Conservation (phyloP, 2,797 vertebrate species). For the Cryptoblepharus egeriae region DNA sequence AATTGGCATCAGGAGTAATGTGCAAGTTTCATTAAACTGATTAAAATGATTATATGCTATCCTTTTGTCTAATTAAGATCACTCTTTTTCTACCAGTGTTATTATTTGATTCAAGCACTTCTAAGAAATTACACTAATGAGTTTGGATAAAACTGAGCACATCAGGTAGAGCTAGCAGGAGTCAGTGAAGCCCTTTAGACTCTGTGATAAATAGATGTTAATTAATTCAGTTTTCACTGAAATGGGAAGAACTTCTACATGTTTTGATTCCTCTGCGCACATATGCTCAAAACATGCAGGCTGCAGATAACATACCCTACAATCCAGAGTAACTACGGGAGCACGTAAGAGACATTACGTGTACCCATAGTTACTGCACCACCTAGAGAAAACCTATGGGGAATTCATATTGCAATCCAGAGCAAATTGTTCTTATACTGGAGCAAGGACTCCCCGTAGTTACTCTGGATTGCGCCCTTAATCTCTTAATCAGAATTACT, state of each 20-base stretch:
- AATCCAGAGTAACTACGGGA: too few species aligned
- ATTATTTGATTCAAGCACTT: conserved; percentile 7
- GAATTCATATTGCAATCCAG: too few species aligned
- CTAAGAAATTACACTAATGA: not conserved
- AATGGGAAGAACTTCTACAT: not conserved
- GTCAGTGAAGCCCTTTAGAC: not conserved
- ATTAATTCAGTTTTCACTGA: not conserved
- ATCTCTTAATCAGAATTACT: not conserved
- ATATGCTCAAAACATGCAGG: not conserved
- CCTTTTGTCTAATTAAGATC: conserved; percentile 18
- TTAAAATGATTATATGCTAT: conserved; percentile 17
- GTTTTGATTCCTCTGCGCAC: not conserved
- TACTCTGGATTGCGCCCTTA: too few species aligned
- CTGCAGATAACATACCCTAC: not conserved
- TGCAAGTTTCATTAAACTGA: conserved; percentile 13
- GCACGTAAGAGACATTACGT: too few species aligned
- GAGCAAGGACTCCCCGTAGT: too few species aligned
- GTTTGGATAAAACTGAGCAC: not conserved
- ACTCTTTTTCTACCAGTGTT: conserved; percentile 20
- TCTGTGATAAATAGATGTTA: not conserved
- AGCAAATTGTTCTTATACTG: too few species aligned
- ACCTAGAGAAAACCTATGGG: too few species aligned
- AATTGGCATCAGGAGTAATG: conserved; percentile 32
- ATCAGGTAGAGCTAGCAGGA: conserved; percentile 5
- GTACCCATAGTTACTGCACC: too few species aligned